phyloP scores from a whole-genome alignment of 2,113 vertebrate species.

The Triplophysa tibetana region DNA sequence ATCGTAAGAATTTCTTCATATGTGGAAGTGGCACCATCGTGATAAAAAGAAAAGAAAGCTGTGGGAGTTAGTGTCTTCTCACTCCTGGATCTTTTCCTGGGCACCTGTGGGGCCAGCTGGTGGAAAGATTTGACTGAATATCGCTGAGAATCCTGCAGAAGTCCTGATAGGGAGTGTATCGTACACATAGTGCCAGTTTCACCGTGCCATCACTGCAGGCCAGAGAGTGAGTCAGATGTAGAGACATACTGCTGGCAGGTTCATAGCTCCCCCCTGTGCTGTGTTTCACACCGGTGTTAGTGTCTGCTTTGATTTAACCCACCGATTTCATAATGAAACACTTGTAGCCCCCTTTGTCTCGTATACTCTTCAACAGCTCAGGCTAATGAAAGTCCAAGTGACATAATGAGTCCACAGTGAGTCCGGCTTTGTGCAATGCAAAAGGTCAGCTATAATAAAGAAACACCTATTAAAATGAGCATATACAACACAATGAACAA shows the following conservation, averaged over 20 bases:
- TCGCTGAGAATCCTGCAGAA: constrained; percentile 69
- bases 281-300: not conserved
- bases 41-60: constrained; percentile 50
- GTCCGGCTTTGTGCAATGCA: not conserved
- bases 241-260: constrained; percentile 48
- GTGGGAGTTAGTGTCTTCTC: constrained; percentile 36
- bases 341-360: not conserved
- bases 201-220: constrained; percentile 61
- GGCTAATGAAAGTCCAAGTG: not conserved
- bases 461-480: constrained; percentile 11
- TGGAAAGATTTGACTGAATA: constrained; percentile 65
- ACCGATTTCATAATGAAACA: constrained; percentile 24
- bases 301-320: not conserved
- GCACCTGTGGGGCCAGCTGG: constrained; percentile 61
- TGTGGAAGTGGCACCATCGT: constrained; percentile 47
- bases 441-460: constrained; percentile 27
- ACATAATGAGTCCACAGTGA: not conserved
- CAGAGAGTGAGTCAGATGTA: constrained; percentile 60
- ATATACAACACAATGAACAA: not conserved
- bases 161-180: constrained; percentile 56
- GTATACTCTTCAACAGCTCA: not conserved
- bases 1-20: constrained; percentile 50
- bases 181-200: constrained; percentile 38
- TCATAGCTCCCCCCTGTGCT: not conserved
- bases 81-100: constrained; percentile 65